phyloP scores from a whole-genome alignment of 2,888 invertebrate genomes.

The Hirtodrosophila trivittata region DNA sequence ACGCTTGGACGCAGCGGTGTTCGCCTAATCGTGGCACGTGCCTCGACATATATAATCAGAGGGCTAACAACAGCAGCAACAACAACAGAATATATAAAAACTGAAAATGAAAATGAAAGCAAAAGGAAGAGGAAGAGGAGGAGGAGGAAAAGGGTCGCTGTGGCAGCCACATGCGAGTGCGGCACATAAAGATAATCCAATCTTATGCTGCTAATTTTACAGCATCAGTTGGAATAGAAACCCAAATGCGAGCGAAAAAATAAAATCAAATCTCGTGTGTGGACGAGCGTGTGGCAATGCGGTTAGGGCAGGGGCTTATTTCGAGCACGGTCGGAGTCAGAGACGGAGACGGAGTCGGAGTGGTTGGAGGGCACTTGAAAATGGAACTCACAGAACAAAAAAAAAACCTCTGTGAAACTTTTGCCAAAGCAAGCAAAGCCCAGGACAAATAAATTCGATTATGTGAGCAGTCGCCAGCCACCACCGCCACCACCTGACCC shows the following conservation, averaged over 20 bases:
- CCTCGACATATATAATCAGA: constrained; percentile 75
- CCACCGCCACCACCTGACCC: constrained; percentile 2
- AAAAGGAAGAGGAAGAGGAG: too few species aligned
- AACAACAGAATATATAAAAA: constrained; percentile 28
- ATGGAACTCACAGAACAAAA: constrained; percentile 34
- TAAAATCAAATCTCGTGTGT: constrained; percentile 68
- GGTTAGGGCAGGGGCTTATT: constrained; percentile 50
- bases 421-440: constrained; percentile 48
- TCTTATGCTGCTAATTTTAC: constrained; percentile 80
- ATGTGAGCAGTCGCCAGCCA: constrained; percentile 43
- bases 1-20: constrained; percentile 68
- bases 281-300: constrained; percentile 72
- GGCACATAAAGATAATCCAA: constrained; percentile 74
- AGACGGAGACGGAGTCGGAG: background rate
- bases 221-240: constrained; percentile 59
- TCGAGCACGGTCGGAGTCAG: background rate
- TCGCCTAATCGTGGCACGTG: constrained; percentile 79
- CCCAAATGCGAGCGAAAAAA: constrained; percentile 49
- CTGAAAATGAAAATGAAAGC: constrained; percentile 13
- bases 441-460: constrained; percentile 75
- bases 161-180: constrained; percentile 42
- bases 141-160: constrained; percentile 44
- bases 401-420: constrained; percentile 67
- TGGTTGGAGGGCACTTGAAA: constrained; percentile 24
- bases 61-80: constrained; percentile 47